Conservation (phyloP, 2,888 invertebrate genomes). For the Agonopterix alstromeriana region DNA sequence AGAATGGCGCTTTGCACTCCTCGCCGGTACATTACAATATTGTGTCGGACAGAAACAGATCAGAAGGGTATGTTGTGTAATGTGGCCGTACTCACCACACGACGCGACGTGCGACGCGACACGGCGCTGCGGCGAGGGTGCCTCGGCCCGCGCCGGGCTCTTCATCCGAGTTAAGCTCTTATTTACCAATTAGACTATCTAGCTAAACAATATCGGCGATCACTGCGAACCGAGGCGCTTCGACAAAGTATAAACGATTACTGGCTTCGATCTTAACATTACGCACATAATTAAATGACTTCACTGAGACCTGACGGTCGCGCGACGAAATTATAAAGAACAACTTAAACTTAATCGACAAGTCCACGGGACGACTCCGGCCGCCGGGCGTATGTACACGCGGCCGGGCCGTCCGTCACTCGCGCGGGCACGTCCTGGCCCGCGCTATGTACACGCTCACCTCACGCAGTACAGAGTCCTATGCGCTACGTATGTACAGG, state of each 20-base stretch:
- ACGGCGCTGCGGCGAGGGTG: slow-evolving; percentile 31
- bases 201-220: slow-evolving; percentile 53
- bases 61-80: slow-evolving; percentile 16
- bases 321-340: slow-evolving; percentile 43
- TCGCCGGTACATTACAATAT: slow-evolving; percentile 23
- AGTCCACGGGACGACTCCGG: slow-evolving; percentile 23
- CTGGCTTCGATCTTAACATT: slow-evolving; percentile 63
- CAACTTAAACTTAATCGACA: slow-evolving; percentile 47
- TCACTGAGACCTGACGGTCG: slow-evolving; percentile 36
- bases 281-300: slow-evolving; percentile 60
- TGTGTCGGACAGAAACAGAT: slow-evolving; percentile 16
- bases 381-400: slow-evolving; percentile 30
- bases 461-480: slow-evolving; percentile 21
- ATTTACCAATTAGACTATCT: slow-evolving; percentile 66
- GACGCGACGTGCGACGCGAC: slow-evolving; percentile 4
- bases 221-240: slow-evolving; percentile 55
- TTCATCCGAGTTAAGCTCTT: slow-evolving; percentile 56
- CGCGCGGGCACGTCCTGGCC: slow-evolving; percentile 25
- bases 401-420: slow-evolving; percentile 22
- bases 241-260: slow-evolving; percentile 58
- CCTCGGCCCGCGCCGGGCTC: slow-evolving; percentile 41
- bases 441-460: slow-evolving; percentile 17
- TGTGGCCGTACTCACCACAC: slow-evolving; percentile 43
- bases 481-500: slow-evolving; percentile 21
- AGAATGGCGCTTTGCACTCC: slow-evolving; percentile 39